Base-by-base conservation (phyloP, 2,888 invertebrate genomes). In the Adelphocoris suturalis region DNA sequence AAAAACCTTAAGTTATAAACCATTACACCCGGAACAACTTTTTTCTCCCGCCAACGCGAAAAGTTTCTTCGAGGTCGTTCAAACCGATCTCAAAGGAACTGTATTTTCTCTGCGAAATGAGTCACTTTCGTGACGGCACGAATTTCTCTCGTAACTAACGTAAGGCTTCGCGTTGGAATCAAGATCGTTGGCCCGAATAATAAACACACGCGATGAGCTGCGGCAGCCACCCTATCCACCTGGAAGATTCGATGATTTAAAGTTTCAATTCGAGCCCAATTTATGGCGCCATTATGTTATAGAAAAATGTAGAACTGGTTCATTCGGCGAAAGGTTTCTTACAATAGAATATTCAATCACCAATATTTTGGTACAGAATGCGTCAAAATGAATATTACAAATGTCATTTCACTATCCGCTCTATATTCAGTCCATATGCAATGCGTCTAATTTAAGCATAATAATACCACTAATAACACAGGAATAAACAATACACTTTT, bases 171-270 rank as follows among this genome's bases (percentile, higher is more conserved):
- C 16, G 27, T 14, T 47, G 78, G 19, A 19, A 80, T 80, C 78
- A 46, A 80, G 78, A 80, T 80, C 78, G 19, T 14, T 14, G 16
- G 5, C 5, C n/a, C 28, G 78, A 80, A 80, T 80, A 46, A 80
- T 37, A 80, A 80, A 80, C 78, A 46, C 78, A 80, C 78, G 78
- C 78, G 78, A 80, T 80, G 78, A 80, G 68, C 68, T 23, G 27
- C 68, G 23, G 68, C 23, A 68, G 68, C 68, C 68, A 12, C 68
- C 68, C n/a, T 61, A 68, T 68, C 68, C 9, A 19, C 23, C 27
- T 68, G n/a, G 0, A 68, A 23, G 23, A 23, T 68, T 68, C 23
- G 68, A 61, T 61, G 14, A n/a, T 61, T 19, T 61, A 9, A 61
- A 61, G 19, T n/a, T 61, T 61, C 19, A 61, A 14, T 52, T 52